A percentile compares a stretch with the other conserved stretches of the same genome.
Evolutionary conservation across 2,797 vertebrate genomes (phyloP).

Genomic region (Tympanoctomys barrerae): DNA sequence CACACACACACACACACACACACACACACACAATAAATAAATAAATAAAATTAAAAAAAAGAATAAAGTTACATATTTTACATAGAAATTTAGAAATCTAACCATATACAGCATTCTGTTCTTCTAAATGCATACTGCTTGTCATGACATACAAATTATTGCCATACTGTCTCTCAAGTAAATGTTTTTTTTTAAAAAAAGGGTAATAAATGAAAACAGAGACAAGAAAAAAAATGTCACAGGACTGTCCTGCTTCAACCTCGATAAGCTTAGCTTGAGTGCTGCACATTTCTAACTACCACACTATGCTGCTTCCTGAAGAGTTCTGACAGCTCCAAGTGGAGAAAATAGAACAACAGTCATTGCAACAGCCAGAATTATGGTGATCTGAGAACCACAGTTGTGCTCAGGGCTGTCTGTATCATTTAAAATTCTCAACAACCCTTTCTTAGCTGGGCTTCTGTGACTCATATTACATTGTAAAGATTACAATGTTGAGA

Average conservation of each 20-base stretch:
- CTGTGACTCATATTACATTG: not conserved
- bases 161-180: too few relatives aligned
- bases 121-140: too few relatives aligned
- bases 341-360: not conserved
- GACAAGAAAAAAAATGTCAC: too few relatives aligned
- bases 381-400: not conserved
- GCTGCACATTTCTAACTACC: not conserved
- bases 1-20: too few relatives aligned
- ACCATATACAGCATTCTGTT: too few relatives aligned
- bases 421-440: not conserved
- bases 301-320: not conserved
- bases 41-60: too few relatives aligned
- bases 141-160: too few relatives aligned
- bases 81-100: too few relatives aligned
- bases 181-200: too few relatives aligned
- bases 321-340: not conserved
- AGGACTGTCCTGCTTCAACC: slow-evolving; percentile 15
- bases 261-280: not conserved
- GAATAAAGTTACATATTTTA: too few relatives aligned
- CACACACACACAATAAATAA: too few relatives aligned
- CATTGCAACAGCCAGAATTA: not conserved
- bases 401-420: not conserved
- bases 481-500: not conserved
- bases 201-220: too few relatives aligned
- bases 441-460: not conserved